Percentiles rank a stretch among this genome's conserved stretches.
phyloP scores from a whole-genome alignment of 92 coral and sea anemone species.

The Zoanthus solanderi region DNA sequence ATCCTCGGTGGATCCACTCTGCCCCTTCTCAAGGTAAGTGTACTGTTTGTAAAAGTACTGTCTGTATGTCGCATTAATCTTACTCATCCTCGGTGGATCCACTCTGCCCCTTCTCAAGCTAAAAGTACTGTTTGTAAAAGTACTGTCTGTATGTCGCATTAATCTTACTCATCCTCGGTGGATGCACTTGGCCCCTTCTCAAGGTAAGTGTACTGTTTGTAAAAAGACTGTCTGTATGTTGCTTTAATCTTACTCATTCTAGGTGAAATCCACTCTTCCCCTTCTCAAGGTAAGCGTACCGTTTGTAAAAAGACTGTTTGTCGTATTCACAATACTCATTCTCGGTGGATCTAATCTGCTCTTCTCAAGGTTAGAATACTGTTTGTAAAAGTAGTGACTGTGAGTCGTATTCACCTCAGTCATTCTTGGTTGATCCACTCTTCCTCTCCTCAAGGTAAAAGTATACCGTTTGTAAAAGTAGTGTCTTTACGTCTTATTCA shows the following conservation, averaged over 20 bases:
- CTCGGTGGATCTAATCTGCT: slow-evolving; percentile 92
- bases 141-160: slow-evolving; percentile 74
- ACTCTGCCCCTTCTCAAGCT: slow-evolving; percentile 75
- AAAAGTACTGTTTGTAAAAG: not conserved
- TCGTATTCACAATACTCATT: slow-evolving; percentile 81
- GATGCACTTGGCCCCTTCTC: slow-evolving; percentile 87
- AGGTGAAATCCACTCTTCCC: slow-evolving; percentile 94
- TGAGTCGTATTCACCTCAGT: slow-evolving; percentile 86
- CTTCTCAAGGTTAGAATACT: not conserved
- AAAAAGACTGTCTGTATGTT: slow-evolving; percentile 56
- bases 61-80: slow-evolving; percentile 85
- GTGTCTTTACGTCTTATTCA: not conserved
- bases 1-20: slow-evolving; percentile 94
- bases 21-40: slow-evolving; percentile 87
- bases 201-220: not conserved
- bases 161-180: slow-evolving; percentile 85
- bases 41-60: not conserved
- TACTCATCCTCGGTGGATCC: slow-evolving; percentile 88
- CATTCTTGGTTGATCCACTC: slow-evolving; percentile 86
- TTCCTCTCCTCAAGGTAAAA: slow-evolving; percentile 90
- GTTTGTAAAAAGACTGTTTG: slow-evolving; percentile 8
- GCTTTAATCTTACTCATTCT: slow-evolving; percentile 82
- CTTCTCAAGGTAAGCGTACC: slow-evolving; percentile 22
- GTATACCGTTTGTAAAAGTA: no score
- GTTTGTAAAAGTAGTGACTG: not conserved